These are phyloP conservation scores for Drosophila paranaensis DNA, from an alignment of 2,888 invertebrate genomes.

Conservation along the genomic window DNA sequence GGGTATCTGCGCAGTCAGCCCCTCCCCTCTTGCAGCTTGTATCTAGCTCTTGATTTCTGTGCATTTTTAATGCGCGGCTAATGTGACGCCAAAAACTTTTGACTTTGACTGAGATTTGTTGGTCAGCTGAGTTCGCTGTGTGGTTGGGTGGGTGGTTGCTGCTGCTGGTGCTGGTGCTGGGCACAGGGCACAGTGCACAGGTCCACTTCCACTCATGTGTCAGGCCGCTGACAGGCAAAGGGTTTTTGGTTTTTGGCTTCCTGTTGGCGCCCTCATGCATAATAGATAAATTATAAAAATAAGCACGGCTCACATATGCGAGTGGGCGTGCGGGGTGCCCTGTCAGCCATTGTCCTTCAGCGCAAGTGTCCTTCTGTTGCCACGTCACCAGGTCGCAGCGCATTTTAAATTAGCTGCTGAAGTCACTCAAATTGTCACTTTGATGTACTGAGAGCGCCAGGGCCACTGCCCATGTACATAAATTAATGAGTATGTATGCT, in stretches of 20 bases:
- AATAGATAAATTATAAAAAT: constrained; percentile 83
- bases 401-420: constrained; percentile 71
- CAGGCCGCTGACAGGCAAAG: constrained; percentile 68
- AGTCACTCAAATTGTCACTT: constrained; percentile 80
- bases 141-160: no score
- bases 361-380: constrained; percentile 75
- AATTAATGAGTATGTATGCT: constrained; percentile 44
- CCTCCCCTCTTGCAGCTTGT: no score
- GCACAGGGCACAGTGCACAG: neutral
- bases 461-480: constrained; percentile 24
- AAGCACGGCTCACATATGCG: constrained; percentile 41
- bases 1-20: constrained; percentile 17
- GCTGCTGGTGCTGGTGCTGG: no score
- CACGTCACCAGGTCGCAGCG: constrained; percentile 41
- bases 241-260: constrained; percentile 42
- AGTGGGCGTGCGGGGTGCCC: constrained; percentile 11
- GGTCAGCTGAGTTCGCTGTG: constrained; percentile 44
- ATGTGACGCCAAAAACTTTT: constrained; percentile 76
- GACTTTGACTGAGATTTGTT: constrained; percentile 73
- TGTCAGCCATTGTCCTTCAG: constrained; percentile 73
- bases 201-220: constrained; percentile 27
- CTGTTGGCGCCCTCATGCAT: constrained; percentile 73
- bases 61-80: constrained; percentile 82
- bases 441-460: constrained; percentile 66
- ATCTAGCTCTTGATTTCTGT: constrained; percentile 53